Base-by-base conservation (phyloP, 2,113 vertebrate species). In the Nicator chloris region DNA sequence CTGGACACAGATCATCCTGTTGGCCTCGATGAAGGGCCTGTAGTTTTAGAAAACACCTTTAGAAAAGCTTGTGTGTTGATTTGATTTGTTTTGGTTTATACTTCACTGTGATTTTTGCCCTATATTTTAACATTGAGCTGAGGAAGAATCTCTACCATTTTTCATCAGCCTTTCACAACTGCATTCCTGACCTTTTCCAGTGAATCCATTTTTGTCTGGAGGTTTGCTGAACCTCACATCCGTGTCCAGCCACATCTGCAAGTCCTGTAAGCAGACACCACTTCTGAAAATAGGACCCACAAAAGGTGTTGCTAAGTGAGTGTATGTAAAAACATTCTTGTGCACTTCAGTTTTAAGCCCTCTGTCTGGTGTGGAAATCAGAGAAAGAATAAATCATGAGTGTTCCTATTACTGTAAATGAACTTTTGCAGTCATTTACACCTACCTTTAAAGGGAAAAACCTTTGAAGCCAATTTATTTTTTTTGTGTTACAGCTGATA, bases 231-330 rank as follows among this genome's bases (percentile, higher is more conserved):
- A 16, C 72, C n/a, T 44, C 44, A 19, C 23, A 18, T 79, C 86
- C 6, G 4, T 87, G 61, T 75, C 20, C 71, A 63, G 83, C 66
- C 71, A 80, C 82, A 80, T 80, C 82, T 94, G 89, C 75, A 70
- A 86, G 71, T 22, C 28, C 82, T 88, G 93, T 86, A 82, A 94
- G 78, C 82, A 93, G 95, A 93, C 82, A 91, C 81, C 8, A 0
- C 65, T 54, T 81, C 91, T 88, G 86, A 89, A 96, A 95, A 93
- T 35, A 91, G 91, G 91, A 94, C 47, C 72, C 69, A 86, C 88
- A 76, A 86, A 97, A 97, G 91, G 86, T 92, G 92, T 81, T 95
- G 86, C 86, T 93, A 75, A 86, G 86, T 64, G 77, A 94, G 44
- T 5, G 35, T 53, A 31, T 71, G 60, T 79, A 75, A 84, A 95